Evolutionary conservation across 2,113 vertebrate species (phyloP), one percentile per base, ranked within the genome.

Genomic region (Rallus limicola): DNA sequence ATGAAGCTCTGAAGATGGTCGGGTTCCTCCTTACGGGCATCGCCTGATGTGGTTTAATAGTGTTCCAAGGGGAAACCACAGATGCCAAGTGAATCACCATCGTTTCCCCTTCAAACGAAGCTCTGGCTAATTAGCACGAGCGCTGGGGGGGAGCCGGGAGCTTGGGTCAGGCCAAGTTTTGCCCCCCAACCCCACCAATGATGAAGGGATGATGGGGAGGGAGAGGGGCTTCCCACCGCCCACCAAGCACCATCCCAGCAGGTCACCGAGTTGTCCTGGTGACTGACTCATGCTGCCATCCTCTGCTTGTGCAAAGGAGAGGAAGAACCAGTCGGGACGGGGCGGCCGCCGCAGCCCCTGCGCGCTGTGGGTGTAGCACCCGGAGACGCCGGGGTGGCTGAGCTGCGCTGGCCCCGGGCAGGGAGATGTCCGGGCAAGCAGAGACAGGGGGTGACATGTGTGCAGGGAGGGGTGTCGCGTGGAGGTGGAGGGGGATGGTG

Each of bases 251-350:
- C 68, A 4, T 52, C 40, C 55, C 3, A 25, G 67, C 14, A 3
- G 60, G 71, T 0, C 2, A 29, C 25, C 0, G 36, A 18, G 63
- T 28, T 4, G 14, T 67, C 46, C 42, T 1, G 56, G 75, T 77
- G 78, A 48, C 90, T 91, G 95, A 94, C 19, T 95, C 93, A 93
- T 38, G 10, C n/a, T 2, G 33, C 58, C 92, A 86, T 7, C 64
- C 44, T 9, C 65, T 10, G 4, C 89, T 74, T 16, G 74, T 11
- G 77, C 92, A 42, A 72, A 58, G 83, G 90, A 91, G 92, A 94
- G 79, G 96, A 79, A 94, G 95, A 96, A 95, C 91, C 96, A 85
- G 92, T 94, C 75, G 3, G 91, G 91, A 93, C 56, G 2, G 91
- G 91, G 92, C 56, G 56, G 94, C 52, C 13, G 55, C 26, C 21